Percentiles rank a stretch among this genome's conserved stretches.
Evolutionary conservation across 2,888 invertebrate species (phyloP).

Genomic region (Aelia acuminata): DNA sequence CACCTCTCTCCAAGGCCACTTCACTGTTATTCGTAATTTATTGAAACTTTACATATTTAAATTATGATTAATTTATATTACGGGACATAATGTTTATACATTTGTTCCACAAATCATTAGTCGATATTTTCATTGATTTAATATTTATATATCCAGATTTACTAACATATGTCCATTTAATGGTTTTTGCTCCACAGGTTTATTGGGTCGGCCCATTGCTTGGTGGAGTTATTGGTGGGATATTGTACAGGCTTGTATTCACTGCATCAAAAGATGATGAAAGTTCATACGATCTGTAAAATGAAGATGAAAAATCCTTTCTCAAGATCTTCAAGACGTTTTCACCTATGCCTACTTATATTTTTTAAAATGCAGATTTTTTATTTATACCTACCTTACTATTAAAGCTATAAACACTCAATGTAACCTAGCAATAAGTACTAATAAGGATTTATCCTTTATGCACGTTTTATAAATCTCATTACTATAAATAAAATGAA

Average conservation of each 20-base stretch:
- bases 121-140: no score
- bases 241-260: conserved; percentile 71
- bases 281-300: conserved; percentile 62
- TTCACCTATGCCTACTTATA: not conserved
- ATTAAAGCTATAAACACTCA: not conserved
- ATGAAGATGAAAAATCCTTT: not conserved
- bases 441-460: not conserved
- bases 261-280: conserved; percentile 66
- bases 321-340: not conserved
- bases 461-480: no score
- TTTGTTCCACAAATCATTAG: no score
- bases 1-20: no score
- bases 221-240: conserved; percentile 74
- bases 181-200: conserved; percentile 69
- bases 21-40: no score
- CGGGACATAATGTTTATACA: no score
- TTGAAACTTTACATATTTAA: no score
- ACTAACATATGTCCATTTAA: not conserved
- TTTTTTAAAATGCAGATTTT: not conserved
- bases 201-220: conserved; percentile 78
- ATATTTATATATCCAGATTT: no score
- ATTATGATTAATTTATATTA: no score
- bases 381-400: not conserved
- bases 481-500: no score
- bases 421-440: not conserved